Conservation (phyloP, 1,140 invertebrate genomes). For the Drosophila setifemur region DNA sequence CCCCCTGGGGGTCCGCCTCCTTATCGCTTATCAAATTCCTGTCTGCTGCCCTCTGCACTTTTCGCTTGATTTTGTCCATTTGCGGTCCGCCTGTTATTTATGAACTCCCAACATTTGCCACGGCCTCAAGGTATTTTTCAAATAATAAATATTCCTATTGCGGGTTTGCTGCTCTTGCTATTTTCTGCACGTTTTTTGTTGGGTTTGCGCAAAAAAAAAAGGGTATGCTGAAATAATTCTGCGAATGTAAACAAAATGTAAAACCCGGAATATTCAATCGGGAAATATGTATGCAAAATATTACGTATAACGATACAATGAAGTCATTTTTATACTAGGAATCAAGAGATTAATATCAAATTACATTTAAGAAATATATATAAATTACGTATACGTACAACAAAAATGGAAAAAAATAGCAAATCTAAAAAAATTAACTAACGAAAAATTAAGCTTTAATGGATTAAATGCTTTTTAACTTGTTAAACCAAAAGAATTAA, state of each 20-base stretch:
- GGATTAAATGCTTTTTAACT: no score
- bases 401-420: no score
- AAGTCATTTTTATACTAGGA: no score
- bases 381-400: no score
- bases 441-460: no score
- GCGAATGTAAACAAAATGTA: neutral
- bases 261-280: neutral
- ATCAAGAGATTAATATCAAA: no score
- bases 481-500: neutral
- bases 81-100: conserved; percentile 63
- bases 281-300: no score
- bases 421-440: no score
- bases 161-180: conserved; percentile 27
- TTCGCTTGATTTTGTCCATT: conserved; percentile 62
- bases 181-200: conserved; percentile 19
- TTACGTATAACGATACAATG: no score
- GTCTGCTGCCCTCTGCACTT: conserved; percentile 49
- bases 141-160: conserved; percentile 76
- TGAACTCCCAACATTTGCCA: conserved; percentile 62
- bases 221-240: conserved; percentile 1
- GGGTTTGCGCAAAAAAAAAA: neutral
- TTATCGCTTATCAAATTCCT: conserved; percentile 63
- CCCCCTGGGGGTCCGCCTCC: conserved; percentile 2
- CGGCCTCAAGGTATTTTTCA: conserved; percentile 70
- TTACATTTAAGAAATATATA: no score